phyloP scores from a whole-genome alignment of 1,140 invertebrate genomes.

The Onthophagus taurus region DNA sequence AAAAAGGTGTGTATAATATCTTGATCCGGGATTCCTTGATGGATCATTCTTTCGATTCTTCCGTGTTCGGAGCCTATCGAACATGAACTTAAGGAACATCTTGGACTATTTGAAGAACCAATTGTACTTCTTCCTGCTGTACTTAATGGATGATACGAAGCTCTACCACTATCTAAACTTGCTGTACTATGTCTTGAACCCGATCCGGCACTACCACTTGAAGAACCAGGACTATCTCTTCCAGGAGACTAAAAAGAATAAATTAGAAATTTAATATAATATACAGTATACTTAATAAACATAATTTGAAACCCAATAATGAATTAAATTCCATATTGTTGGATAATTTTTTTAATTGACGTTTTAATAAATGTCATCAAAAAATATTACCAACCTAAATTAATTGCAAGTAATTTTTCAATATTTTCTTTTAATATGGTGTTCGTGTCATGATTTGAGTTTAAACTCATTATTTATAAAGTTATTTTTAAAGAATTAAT shows the following conservation, averaged over 20 bases:
- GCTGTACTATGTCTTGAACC: constrained; percentile 83
- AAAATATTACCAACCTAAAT: not conserved
- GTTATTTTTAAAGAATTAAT: no score
- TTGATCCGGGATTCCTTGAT: constrained; percentile 60
- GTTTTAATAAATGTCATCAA: no score
- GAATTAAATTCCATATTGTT: no score
- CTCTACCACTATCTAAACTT: constrained; percentile 84
- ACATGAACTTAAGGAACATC: constrained; percentile 60
- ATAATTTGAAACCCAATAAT: no score
- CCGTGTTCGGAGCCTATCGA: constrained; percentile 66
- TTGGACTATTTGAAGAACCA: constrained; percentile 35
- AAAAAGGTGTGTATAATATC: constrained; percentile 94
- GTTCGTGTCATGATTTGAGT: no score
- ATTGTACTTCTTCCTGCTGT: constrained; percentile 36
- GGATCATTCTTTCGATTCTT: constrained; percentile 53
- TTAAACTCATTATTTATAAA: no score
- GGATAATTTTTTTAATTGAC: no score
- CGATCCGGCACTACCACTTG: constrained; percentile 65
- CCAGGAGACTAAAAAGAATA: constrained; percentile 78
- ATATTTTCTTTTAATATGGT: not conserved
- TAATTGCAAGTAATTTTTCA: not conserved
- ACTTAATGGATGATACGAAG: constrained; percentile 56
- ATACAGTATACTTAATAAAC: no score
- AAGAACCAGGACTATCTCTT: constrained; percentile 79
- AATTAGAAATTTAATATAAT: no score